Evolutionary conservation across 1,140 invertebrate species (phyloP).

Genomic region (Tribolium madens): DNA sequence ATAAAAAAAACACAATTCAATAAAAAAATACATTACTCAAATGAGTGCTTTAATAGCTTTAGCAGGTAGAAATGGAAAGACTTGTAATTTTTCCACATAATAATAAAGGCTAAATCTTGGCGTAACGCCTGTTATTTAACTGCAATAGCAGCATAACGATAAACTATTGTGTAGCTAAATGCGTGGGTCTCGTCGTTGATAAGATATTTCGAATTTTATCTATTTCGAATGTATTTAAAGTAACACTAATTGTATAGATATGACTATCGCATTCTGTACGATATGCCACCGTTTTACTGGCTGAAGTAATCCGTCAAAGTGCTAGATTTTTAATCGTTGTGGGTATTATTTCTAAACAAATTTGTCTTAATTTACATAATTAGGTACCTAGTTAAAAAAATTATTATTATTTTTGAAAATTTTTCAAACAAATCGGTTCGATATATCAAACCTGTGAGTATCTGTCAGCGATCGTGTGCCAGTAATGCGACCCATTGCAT

Average conservation of each 20-base stretch:
- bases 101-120: too few species aligned
- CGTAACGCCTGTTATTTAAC: too few species aligned
- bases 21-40: too few species aligned
- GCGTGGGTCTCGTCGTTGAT: conserved; percentile 44
- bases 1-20: too few species aligned
- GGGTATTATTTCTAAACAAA: too few species aligned
- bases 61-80: too few species aligned
- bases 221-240: conserved; percentile 34
- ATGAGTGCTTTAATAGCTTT: too few species aligned
- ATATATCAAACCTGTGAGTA: conserved; percentile 44
- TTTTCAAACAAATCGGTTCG: background rate
- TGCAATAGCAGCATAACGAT: conserved; percentile 21
- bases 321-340: background rate
- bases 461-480: conserved; percentile 52
- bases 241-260: conserved; percentile 47
- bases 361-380: too few species aligned
- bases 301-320: conserved; percentile 20
- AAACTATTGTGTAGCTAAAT: conserved; percentile 47
- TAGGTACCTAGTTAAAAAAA: background rate
- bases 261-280: conserved; percentile 37
- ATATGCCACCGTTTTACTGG: conserved; percentile 23
- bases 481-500: conserved; percentile 51
- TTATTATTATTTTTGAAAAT: background rate
- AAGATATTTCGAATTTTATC: conserved; percentile 43
- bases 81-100: too few species aligned